These are phyloP conservation scores for Oscheius sp. DNA, from an alignment of 2,888 invertebrate species.

Conservation along the genomic window DNA sequence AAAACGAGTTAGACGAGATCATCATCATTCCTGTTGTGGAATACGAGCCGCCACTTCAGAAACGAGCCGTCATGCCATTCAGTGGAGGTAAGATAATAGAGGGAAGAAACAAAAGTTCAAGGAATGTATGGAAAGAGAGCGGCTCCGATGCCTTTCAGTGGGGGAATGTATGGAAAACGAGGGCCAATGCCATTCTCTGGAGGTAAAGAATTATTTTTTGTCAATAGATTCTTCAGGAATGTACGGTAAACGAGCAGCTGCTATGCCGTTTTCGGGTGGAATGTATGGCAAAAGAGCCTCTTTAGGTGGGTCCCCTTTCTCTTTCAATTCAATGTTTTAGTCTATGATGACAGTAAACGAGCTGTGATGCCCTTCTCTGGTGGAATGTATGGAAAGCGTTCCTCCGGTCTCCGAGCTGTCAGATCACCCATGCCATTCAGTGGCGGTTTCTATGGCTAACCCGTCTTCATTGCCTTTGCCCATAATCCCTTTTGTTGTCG, in stretches of 20 bases:
- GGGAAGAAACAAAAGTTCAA: slow-evolving; percentile 18
- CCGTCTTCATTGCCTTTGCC: background rate
- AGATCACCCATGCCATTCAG: slow-evolving; percentile 26
- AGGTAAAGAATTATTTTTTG: slow-evolving; percentile 39
- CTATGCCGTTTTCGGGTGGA: slow-evolving; percentile 52
- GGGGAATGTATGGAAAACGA: slow-evolving; percentile 37
- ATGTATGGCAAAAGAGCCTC: slow-evolving; percentile 54
- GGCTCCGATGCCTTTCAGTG: slow-evolving; percentile 30
- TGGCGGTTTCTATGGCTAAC: slow-evolving; percentile 32
- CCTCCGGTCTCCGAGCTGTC: slow-evolving; percentile 1
- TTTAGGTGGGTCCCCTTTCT: background rate
- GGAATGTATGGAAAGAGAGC: slow-evolving; percentile 43
- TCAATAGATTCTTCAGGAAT: slow-evolving; percentile 12
- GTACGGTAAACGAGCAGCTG: slow-evolving; percentile 36
- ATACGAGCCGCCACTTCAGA: background rate
- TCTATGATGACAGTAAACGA: slow-evolving; percentile 7
- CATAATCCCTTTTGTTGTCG: background rate
- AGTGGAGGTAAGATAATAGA: slow-evolving; percentile 17
- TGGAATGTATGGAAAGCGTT: slow-evolving; percentile 30
- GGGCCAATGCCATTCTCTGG: slow-evolving; percentile 50
- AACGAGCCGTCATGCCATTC: slow-evolving; percentile 21
- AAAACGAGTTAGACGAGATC: background rate
- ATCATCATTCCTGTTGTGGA: background rate
- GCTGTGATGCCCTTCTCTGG: slow-evolving; percentile 30
- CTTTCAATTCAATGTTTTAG: background rate